Conservation (phyloP, 2,113 vertebrate genomes). For the Tachysurus fulvidraco region DNA sequence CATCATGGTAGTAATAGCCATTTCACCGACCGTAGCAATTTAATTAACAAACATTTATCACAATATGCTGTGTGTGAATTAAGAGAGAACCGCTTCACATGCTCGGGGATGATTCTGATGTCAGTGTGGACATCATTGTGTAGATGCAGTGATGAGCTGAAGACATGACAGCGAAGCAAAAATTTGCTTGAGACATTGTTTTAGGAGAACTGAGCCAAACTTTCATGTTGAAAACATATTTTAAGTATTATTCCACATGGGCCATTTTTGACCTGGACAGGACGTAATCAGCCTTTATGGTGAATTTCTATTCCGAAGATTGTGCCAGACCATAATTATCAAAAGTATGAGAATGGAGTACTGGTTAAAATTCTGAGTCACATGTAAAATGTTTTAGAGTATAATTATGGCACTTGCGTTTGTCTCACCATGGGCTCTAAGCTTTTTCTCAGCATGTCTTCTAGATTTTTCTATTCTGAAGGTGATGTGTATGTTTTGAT, state of each 20-base stretch:
- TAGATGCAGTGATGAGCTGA: neutral
- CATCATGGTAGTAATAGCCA: neutral
- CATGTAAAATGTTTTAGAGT: neutral
- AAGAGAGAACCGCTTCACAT: neutral
- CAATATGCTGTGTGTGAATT: neutral
- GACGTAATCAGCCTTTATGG: neutral
- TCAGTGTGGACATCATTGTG: neutral
- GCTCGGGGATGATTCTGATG: neutral
- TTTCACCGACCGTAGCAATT: no score
- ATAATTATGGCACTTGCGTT: neutral
- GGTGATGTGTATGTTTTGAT: slow-evolving; percentile 55
- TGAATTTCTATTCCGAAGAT: neutral
- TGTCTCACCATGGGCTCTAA: neutral
- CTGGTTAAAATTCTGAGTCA: neutral
- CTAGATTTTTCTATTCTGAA: neutral
- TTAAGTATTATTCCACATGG: neutral
- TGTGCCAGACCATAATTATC: neutral
- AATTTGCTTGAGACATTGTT: neutral
- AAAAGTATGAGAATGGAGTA: slow-evolving; percentile 30
- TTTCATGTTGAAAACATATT: neutral
- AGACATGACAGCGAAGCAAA: neutral
- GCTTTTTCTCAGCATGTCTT: neutral
- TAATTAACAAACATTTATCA: neutral
- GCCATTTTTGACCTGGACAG: neutral
- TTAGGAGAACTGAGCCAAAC: neutral